Evolutionary conservation across 2,797 vertebrate species (phyloP).

Genomic region (Eospalax fontanierii): DNA sequence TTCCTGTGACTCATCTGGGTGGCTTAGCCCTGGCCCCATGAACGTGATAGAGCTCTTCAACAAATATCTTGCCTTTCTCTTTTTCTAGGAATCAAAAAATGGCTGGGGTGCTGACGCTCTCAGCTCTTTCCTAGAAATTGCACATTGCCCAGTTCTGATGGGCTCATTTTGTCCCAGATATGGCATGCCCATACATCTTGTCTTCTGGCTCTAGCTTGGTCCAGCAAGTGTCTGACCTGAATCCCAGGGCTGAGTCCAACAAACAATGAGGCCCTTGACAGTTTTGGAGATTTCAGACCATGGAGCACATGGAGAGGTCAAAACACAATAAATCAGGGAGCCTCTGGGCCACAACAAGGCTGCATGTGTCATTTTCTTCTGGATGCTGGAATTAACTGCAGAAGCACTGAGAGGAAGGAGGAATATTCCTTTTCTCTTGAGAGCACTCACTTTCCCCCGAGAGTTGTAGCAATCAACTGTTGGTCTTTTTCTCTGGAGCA

Average conservation of each 20-base stretch:
- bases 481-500: background rate
- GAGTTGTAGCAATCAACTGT: background rate
- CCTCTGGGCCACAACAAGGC: too few species aligned
- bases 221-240: slow-evolving; percentile 19
- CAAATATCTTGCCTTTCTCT: background rate
- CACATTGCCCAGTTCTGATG: background rate
- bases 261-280: background rate
- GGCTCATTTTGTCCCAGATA: background rate
- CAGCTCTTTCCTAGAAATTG: slow-evolving; percentile 17
- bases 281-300: background rate
- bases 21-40: background rate
- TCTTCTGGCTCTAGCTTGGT: background rate
- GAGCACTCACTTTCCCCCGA: background rate
- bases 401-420: background rate
- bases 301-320: background rate
- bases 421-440: background rate
- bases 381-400: background rate
- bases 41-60: background rate
- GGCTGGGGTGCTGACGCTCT: background rate
- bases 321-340: background rate
- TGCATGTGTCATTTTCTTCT: background rate
- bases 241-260: background rate
- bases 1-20: background rate
- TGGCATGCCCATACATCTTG: background rate
- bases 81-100: slow-evolving; percentile 41